Evolutionary conservation across 2,888 invertebrate species (phyloP), one percentile per base, ranked within the genome.

Genomic region (Scaptomyza tumidula): DNA sequence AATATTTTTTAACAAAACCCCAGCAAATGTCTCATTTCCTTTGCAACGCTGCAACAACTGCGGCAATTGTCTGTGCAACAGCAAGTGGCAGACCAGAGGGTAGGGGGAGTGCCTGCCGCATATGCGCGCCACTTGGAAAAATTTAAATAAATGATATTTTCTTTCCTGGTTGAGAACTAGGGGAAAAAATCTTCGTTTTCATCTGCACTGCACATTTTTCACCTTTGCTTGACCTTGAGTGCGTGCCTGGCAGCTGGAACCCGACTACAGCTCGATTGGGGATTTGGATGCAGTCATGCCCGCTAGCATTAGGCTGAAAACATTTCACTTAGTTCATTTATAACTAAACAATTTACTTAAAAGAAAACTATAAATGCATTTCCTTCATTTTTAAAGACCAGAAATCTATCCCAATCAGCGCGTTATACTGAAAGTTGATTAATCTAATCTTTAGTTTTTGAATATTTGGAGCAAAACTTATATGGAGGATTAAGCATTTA

Each of bases 21-120:
- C 56, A 78, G 83, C 85, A 85, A 85, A 85, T 87, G 85, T 85
- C 72, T 77, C 87, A 85, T 87, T 85, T 87, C 86, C 85, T 87
- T 54, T 75, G 54, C 67, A 62, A 58, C 63, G 45, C 60, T 44
- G 41, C 65, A 74, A 60, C 66, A 71, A 71, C 77, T 70, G 82
- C 83, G 62, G 80, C 83, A 80, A 85, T 85, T 87, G 87, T 74
- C 80, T 71, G 52, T 39, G 45, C 64, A 49, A 49, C 49, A 56
- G 58, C 68, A 68, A 73, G 68, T 68, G 68, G 52, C 68, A 49
- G 52, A 14, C 41, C 45, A 37, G 39, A 10, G 49, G 10, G 44
- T 29, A 14, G 49, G n/a, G 29, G 13, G n/a, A 29, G 35, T 83
- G 24, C 24, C 24, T 24, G 24, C 24, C 24, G 3, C 24, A 24